phyloP scores from a whole-genome alignment of 2,888 invertebrate genomes.

The Oscheius sp. region DNA sequence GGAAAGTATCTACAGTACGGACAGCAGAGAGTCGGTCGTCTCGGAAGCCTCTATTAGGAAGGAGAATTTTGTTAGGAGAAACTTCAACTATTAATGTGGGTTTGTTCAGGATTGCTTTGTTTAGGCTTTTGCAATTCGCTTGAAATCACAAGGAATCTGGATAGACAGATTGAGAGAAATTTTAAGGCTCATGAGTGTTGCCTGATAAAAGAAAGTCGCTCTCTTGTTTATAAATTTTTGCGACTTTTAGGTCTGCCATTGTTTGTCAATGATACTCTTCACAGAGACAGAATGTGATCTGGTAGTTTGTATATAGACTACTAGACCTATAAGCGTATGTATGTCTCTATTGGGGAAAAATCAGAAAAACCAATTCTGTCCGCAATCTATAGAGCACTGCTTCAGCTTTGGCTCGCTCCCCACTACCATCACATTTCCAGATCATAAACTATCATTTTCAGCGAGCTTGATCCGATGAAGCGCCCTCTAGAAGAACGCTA shows the following conservation, averaged over 20 bases:
- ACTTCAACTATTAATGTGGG: constrained; percentile 65
- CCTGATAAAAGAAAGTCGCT: too few relatives aligned
- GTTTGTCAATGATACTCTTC: too few relatives aligned
- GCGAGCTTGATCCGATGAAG: constrained; percentile 55
- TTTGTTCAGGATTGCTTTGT: constrained; percentile 18
- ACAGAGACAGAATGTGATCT: too few relatives aligned
- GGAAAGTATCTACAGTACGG: constrained; percentile 57
- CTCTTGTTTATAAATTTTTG: too few relatives aligned
- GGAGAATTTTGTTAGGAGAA: constrained; percentile 62
- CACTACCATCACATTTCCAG: not conserved
- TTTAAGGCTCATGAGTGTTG: too few relatives aligned
- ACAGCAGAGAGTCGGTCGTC: constrained; percentile 64
- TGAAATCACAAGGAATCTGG: not conserved
- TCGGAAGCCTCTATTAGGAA: constrained; percentile 64
- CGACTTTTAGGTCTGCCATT: too few relatives aligned
- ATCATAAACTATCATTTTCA: constrained; percentile 37
- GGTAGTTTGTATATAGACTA: too few relatives aligned
- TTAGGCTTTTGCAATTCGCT: not conserved
- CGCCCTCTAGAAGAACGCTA: constrained; percentile 52
- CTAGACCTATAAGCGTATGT: too few relatives aligned
- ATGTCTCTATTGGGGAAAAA: too few relatives aligned
- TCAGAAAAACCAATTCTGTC: too few relatives aligned
- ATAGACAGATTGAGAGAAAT: too few relatives aligned
- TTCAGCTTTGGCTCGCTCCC: not conserved
- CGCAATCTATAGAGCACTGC: not conserved